Evolutionary conservation across 2,797 vertebrate genomes (phyloP), one percentile per base, ranked within the genome.

Genomic region (Uromys caudimaculatus): DNA sequence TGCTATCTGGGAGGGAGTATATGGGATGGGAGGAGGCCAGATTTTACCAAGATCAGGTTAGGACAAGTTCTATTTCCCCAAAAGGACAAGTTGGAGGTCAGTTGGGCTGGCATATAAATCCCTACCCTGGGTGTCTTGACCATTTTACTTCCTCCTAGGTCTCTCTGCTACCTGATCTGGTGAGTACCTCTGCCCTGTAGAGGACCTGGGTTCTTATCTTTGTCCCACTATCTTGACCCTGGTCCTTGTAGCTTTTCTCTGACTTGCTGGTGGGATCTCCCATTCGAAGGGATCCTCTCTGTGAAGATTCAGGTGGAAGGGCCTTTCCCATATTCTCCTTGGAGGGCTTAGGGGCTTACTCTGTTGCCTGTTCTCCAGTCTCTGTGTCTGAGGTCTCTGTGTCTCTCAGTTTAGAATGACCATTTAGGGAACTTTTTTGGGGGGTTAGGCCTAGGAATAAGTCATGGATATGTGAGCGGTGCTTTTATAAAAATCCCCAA

Each of bases 181-280:
- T 97, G 91, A 97, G 96, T 94, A 27, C 16, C 32, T 95, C 69
- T n/a, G 52, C 87, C 13, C 50, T 35, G 44, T 19, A 21, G 75
- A 35, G 83, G 76, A 7, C 60, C 1, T 14, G 27, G 62, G 60
- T 35, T 44, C 60, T 69, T 12, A 62, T 67, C 71, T 64, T 41
- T 83, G 82, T 47, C 3, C 47, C 7, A 71, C 8, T 41, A 12
- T 73, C 54, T 58, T 54, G 23, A n/a, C n/a, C 54, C 56, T 77
- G 23, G 60, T 73, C n/a, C 62, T 21, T 41, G 5, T 6, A 19
- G 35, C 14, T 90, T 86, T 84, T 81, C 58, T 93, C 85, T 35
- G 47, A 38, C 7, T 58, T 52, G 52, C 54, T 41, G 50, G 52
- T 58, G 41, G 12, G 60, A 77, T 60, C 27, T 86, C n/a, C 21